These are phyloP conservation scores for Pteronura brasiliensis DNA, from an alignment of 2,113 vertebrate species.

Conservation along the genomic window DNA sequence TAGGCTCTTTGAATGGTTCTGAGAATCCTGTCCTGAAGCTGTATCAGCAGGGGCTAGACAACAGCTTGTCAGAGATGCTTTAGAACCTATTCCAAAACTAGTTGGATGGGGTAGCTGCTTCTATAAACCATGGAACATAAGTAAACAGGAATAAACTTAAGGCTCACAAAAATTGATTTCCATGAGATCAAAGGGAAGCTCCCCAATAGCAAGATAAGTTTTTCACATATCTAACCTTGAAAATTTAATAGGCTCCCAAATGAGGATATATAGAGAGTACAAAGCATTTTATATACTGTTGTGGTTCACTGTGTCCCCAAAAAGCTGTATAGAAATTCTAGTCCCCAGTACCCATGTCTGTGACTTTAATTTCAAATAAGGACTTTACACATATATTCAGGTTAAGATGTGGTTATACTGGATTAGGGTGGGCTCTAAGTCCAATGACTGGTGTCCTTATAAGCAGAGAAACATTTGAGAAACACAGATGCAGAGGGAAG, in stretches of 20 bases:
- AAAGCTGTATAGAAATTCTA: neutral
- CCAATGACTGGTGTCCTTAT: neutral
- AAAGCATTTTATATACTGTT: neutral
- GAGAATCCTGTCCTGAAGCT: neutral
- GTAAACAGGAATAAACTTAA: neutral
- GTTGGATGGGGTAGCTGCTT: neutral
- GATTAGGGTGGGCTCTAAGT: neutral
- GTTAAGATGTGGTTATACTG: neutral
- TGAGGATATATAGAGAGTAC: neutral
- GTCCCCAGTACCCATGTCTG: neutral
- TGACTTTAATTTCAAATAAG: neutral
- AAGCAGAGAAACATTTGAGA: neutral
- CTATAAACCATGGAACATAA: neutral
- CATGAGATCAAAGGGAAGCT: neutral
- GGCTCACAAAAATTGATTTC: neutral
- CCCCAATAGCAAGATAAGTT: neutral
- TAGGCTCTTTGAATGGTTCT: neutral
- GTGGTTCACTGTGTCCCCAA: neutral
- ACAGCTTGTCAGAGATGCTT: neutral
- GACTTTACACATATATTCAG: neutral
- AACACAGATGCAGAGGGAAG: neutral
- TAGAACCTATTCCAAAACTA: neutral
- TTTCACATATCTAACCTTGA: neutral
- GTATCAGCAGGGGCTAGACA: neutral
- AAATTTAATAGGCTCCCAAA: neutral